phyloP scores from a whole-genome alignment of 2,888 invertebrate genomes.

The Stenodema calcarata region DNA sequence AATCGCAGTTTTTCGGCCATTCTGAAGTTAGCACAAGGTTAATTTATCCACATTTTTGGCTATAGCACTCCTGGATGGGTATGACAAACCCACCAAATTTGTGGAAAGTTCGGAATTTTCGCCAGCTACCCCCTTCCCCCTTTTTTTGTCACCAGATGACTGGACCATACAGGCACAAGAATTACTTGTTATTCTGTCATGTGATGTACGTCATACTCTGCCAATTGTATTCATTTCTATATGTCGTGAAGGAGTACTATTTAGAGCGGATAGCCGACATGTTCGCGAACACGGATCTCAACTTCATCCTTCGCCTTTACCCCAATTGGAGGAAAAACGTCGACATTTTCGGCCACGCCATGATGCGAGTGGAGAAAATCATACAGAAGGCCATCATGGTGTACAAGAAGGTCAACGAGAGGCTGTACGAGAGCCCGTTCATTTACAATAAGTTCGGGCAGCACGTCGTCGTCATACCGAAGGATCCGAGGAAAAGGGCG shows the following conservation, averaged over 20 bases:
- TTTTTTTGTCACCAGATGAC: no score
- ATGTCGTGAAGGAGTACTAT: conserved; percentile 6
- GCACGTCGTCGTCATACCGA: conserved; percentile 28
- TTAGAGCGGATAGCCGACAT: conserved; percentile 23
- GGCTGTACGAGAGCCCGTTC: conserved; percentile 36
- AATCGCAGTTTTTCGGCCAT: no score
- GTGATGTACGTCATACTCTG: no score
- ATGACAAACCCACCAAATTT: no score
- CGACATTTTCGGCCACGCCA: conserved; percentile 43
- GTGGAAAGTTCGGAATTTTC: no score
- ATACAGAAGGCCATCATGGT: conserved; percentile 20
- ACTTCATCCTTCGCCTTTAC: conserved; percentile 31
- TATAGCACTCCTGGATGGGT: no score
- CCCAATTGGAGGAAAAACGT: conserved; percentile 38
- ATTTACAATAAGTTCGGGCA: conserved; percentile 37
- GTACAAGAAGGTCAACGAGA: conserved; percentile 23
- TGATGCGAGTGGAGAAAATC: conserved; percentile 43
- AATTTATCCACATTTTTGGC: no score
- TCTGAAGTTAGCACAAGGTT: no score
- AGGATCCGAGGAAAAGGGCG: conserved; percentile 39
- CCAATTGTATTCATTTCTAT: no score
- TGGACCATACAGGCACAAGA: no score
- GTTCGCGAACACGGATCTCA: conserved; percentile 29
- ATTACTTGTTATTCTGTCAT: no score
- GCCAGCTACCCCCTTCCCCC: no score